Conservation (phyloP, 1,140 invertebrate genomes). For the Lepidurus couesii region DNA sequence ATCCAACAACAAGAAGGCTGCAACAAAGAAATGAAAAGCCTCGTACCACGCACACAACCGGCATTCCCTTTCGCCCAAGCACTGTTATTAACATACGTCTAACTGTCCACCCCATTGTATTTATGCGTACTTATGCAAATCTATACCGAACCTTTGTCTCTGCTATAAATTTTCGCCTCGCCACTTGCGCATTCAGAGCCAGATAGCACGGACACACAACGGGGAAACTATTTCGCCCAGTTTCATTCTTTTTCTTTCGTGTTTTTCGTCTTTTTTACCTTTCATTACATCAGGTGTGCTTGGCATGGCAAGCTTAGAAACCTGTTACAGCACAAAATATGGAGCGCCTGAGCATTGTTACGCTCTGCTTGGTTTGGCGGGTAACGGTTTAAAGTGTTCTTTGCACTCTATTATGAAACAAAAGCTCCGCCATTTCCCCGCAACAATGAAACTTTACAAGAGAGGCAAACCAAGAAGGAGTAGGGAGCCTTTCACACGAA, state of each 20-base stretch:
- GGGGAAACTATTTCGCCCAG: not conserved
- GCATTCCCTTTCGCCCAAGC: not conserved
- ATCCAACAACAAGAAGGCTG: not conserved
- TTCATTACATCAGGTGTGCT: not conserved
- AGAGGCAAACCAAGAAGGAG: not conserved
- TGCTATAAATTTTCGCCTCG: not conserved
- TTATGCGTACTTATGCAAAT: slow-evolving; percentile 16
- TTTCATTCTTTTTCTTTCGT: not conserved
- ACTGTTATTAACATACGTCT: slow-evolving; percentile 15
- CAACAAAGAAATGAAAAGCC: not conserved
- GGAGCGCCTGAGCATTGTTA: not conserved
- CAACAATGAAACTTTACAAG: not conserved
- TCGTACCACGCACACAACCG: not conserved
- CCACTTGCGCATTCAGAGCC: not conserved
- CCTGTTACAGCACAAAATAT: slow-evolving; percentile 19
- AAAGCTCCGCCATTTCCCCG: not conserved
- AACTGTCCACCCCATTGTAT: slow-evolving; percentile 15
- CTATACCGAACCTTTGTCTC: slow-evolving; percentile 5
- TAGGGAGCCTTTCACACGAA: not conserved
- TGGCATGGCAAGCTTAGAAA: not conserved
- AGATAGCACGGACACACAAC: not conserved
- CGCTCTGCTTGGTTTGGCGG: slow-evolving; percentile 1
- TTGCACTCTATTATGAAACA: slow-evolving; percentile 12
- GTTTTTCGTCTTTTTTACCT: not conserved
- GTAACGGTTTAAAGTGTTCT: not conserved